phyloP scores from a whole-genome alignment of 2,797 vertebrate genomes.

The Meriones psammophilus region DNA sequence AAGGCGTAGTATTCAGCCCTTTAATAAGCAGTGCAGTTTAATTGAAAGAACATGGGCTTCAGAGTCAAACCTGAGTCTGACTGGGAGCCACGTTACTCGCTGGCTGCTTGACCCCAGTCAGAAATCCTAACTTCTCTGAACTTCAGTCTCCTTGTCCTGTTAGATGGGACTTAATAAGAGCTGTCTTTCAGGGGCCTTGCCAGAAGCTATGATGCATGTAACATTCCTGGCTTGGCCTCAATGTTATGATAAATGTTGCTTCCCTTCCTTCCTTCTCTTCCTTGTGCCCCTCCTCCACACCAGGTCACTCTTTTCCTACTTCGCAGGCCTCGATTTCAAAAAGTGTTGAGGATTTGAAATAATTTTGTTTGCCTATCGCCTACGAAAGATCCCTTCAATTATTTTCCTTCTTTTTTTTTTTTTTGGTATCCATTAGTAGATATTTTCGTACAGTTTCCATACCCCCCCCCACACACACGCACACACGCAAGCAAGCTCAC shows the following conservation, averaged over 20 bases:
- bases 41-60: constrained; percentile 77
- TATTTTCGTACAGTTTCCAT: background rate
- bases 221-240: background rate
- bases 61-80: constrained; percentile 54
- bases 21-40: constrained; percentile 63
- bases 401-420: too few species aligned
- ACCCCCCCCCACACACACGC: background rate
- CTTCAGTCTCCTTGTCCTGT: constrained; percentile 43
- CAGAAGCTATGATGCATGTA: background rate
- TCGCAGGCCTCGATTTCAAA: background rate
- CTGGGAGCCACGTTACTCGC: background rate
- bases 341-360: background rate
- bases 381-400: background rate
- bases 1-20: constrained; percentile 58
- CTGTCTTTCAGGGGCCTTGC: background rate
- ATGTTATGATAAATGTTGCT: background rate
- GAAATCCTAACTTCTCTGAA: constrained; percentile 16
- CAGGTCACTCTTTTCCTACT: background rate
- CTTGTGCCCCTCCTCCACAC: background rate
- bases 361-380: background rate
- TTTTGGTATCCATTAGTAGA: background rate
- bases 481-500: rapidly evolving
- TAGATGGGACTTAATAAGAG: background rate
- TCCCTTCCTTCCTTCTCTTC: background rate
- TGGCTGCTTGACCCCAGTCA: constrained; percentile 22